Evolutionary conservation across 2,888 invertebrate genomes (phyloP).

Genomic region (Penaeus monodon): DNA sequence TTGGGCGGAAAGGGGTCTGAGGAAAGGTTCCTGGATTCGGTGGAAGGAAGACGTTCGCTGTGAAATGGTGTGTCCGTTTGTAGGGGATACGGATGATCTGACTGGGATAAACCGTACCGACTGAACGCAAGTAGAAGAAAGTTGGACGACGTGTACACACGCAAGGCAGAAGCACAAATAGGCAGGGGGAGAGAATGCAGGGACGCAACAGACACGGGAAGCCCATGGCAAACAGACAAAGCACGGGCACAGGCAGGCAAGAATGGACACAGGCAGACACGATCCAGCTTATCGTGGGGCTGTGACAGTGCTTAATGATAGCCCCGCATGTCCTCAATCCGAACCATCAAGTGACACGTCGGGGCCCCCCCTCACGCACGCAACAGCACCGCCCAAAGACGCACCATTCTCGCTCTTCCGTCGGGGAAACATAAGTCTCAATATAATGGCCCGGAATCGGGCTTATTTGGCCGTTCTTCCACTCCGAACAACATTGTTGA

Average conservation of each 20-base stretch:
- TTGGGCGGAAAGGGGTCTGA: too few species aligned
- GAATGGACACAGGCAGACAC: not conserved
- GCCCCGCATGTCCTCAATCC: constrained; percentile 36
- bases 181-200: too few species aligned
- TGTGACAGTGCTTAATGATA: constrained; percentile 57
- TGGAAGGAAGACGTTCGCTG: too few species aligned
- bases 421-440: not conserved
- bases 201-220: not conserved
- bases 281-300: constrained; percentile 38
- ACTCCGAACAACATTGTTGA: constrained; percentile 46
- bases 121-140: too few species aligned
- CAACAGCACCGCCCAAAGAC: constrained; percentile 17
- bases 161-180: too few species aligned
- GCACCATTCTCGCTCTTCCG: not conserved
- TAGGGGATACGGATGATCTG: too few species aligned
- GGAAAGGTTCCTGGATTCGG: too few species aligned
- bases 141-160: too few species aligned
- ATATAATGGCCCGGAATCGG: not conserved
- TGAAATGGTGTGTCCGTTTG: too few species aligned
- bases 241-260: not conserved
- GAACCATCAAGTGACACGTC: constrained; percentile 54
- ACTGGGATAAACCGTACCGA: too few species aligned
- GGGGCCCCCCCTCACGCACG: constrained; percentile 39
- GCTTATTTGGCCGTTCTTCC: constrained; percentile 24
- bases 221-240: not conserved